phyloP scores from a whole-genome alignment of 64 coral and sea anemone genomes.

The Montipora cactus region DNA sequence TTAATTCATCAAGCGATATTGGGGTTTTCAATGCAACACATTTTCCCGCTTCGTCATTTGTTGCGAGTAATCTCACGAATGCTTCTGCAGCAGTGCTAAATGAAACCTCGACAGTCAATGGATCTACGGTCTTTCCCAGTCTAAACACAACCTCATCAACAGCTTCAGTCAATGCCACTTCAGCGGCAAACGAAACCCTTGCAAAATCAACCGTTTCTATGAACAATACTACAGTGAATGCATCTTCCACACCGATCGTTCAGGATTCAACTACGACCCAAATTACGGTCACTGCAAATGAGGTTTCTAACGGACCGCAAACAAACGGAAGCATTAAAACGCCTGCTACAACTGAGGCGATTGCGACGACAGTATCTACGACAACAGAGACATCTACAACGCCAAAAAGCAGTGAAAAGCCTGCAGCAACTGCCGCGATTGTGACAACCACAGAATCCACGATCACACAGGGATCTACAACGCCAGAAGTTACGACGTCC shows the following conservation, averaged over 20 bases:
- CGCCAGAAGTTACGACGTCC: constrained; percentile 8
- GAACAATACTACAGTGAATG: background rate
- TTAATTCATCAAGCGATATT: constrained; percentile 3
- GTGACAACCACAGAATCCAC: background rate
- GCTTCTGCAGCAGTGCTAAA: background rate
- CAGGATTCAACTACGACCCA: background rate
- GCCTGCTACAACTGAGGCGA: background rate
- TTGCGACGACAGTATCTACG: no score
- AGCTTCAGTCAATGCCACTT: background rate
- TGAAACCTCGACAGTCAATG: constrained; percentile 1
- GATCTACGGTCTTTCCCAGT: background rate
- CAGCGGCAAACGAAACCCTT: background rate
- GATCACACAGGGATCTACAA: constrained; percentile 44
- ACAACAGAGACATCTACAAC: no score
- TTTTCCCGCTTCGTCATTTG: constrained; percentile 24
- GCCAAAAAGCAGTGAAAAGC: no score
- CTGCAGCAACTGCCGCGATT: background rate
- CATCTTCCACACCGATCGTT: constrained; percentile 1
- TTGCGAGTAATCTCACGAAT: constrained; percentile 10
- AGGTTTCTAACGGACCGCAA: background rate
- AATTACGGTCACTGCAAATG: background rate
- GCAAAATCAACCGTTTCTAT: background rate
- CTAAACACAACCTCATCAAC: background rate
- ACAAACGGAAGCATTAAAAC: background rate
- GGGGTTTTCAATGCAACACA: constrained; percentile 29